Conservation (phyloP, 2,888 invertebrate genomes). For the Calliopum simillimum region DNA sequence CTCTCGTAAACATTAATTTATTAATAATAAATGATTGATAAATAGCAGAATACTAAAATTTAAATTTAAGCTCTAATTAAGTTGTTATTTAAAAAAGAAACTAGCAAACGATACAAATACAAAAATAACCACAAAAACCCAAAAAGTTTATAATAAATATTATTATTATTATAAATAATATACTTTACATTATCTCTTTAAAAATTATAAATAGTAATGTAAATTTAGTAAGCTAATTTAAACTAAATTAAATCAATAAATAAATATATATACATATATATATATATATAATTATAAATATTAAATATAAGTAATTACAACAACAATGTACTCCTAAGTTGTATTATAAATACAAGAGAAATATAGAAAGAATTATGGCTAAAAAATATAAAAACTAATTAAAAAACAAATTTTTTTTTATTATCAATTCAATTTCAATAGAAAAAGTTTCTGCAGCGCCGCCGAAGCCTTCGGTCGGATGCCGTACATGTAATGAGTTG, state of each 20-base stretch:
- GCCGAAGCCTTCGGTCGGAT: no score
- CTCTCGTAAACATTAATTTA: constrained; percentile 17
- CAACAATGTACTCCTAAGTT: constrained; percentile 53
- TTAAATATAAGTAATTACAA: constrained; percentile 45
- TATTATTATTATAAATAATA: constrained; percentile 13
- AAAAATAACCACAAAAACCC: constrained; percentile 27
- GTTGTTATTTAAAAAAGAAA: constrained; percentile 32
- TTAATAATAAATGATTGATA: not conserved
- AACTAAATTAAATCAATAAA: constrained; percentile 26
- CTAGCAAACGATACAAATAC: constrained; percentile 31
- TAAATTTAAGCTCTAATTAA: constrained; percentile 26
- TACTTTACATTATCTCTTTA: constrained; percentile 14
- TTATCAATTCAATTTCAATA: no score
- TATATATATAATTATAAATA: constrained; percentile 47
- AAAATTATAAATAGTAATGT: constrained; percentile 26
- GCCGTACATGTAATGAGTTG: no score
- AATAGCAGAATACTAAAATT: constrained; percentile 15
- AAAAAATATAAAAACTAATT: constrained; percentile 50
- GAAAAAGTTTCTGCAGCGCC: no score
- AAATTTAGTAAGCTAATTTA: constrained; percentile 29
- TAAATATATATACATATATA: constrained; percentile 27
- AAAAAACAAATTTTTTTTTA: constrained; percentile 40
- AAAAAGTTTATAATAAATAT: constrained; percentile 31
- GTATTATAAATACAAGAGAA: constrained; percentile 58
- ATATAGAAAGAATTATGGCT: constrained; percentile 59